Conservation (phyloP, 2,113 vertebrate species). For the Caranx ignobilis region DNA sequence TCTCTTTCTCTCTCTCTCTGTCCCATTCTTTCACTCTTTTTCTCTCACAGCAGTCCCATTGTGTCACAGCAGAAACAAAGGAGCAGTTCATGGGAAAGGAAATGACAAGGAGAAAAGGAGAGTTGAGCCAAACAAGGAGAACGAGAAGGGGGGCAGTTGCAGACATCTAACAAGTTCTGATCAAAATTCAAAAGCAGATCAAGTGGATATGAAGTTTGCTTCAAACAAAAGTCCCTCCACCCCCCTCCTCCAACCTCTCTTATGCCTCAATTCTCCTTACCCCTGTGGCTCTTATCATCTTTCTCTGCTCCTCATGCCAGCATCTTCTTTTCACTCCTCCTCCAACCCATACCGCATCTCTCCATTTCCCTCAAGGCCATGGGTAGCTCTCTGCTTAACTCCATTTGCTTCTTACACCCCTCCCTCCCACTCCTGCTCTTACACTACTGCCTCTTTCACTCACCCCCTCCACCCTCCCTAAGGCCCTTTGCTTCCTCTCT, state of each 20-base stretch:
- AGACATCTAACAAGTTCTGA: conserved; percentile 69
- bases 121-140: conserved; percentile 37
- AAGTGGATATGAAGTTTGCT: conserved; percentile 73
- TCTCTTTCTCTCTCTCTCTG: not conserved
- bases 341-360: conserved; percentile 45
- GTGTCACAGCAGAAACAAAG: conserved; percentile 50
- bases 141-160: conserved; percentile 40
- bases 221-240: conserved; percentile 64
- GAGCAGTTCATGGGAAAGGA: conserved; percentile 31
- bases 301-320: conserved; percentile 49
- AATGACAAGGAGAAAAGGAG: conserved; percentile 42
- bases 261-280: conserved; percentile 42
- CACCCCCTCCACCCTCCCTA: conserved; percentile 35
- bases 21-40: conserved; percentile 9
- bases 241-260: conserved; percentile 20
- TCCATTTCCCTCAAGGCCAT: conserved; percentile 57
- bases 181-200: conserved; percentile 68
- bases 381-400: conserved; percentile 42
- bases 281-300: conserved; percentile 61
- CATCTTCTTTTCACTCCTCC: conserved; percentile 59
- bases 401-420: conserved; percentile 43
- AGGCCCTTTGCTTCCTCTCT: conserved; percentile 45
- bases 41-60: conserved; percentile 28
- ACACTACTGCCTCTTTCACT: conserved; percentile 34
- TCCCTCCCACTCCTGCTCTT: conserved; percentile 24